Evolutionary conservation across 2,113 vertebrate species (phyloP).

Genomic region (Henicopernis longicauda): DNA sequence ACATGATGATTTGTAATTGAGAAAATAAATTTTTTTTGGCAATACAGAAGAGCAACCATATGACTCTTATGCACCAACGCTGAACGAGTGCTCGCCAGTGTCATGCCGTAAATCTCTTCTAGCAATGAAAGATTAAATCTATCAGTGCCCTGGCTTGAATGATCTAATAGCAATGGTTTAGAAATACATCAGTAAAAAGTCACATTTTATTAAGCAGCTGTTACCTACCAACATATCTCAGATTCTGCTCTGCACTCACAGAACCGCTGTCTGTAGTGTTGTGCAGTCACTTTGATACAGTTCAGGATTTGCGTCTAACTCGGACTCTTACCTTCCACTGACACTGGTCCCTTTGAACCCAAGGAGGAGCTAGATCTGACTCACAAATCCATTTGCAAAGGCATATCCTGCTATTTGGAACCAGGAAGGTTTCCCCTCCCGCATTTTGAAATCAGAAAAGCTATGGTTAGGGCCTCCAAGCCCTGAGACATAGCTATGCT

Average conservation of each 20-base stretch:
- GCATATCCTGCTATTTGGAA: background rate
- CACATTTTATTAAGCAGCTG: slow-evolving; percentile 7
- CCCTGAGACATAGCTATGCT: background rate
- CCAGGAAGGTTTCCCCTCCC: background rate
- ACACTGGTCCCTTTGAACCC: fast-evolving
- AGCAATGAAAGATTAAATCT: background rate
- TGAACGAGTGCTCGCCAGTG: background rate
- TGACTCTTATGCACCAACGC: background rate
- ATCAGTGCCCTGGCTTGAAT: background rate
- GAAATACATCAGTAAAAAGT: background rate
- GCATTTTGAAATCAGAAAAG: background rate
- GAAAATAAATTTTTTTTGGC: background rate
- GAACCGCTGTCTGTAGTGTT: background rate
- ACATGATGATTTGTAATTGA: background rate
- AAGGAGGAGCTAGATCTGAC: background rate
- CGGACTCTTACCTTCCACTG: background rate
- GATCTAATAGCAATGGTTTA: background rate
- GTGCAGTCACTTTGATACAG: background rate
- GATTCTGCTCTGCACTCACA: background rate
- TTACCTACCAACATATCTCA: background rate
- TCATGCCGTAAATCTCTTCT: background rate
- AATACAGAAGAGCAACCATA: background rate
- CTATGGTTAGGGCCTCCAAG: background rate
- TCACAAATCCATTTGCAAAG: background rate
- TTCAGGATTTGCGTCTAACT: background rate